phyloP scores from a whole-genome alignment of 2,797 vertebrate species.

The Xenopus petersii region DNA sequence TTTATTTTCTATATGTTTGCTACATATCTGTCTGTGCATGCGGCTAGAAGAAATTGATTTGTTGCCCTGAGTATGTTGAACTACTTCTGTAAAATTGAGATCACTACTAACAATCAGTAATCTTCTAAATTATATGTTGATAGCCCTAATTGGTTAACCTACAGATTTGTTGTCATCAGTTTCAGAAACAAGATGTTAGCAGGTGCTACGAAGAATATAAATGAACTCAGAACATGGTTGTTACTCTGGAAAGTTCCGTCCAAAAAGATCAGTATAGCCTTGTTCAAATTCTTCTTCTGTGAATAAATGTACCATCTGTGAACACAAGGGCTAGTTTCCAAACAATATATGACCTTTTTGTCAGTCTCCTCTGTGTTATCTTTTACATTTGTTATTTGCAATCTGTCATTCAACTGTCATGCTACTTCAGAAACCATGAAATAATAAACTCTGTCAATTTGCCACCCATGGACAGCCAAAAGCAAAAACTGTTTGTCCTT shows the following conservation, averaged over 20 bases:
- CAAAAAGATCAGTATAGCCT: constrained; percentile 14
- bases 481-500: constrained; percentile 49
- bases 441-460: constrained; percentile 49
- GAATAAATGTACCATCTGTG: constrained; percentile 10
- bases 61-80: too few species aligned
- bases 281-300: constrained; percentile 4
- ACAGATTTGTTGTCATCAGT: constrained; percentile 23
- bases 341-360: constrained; percentile 29
- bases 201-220: constrained; percentile 25
- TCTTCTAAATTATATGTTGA: constrained; percentile 11
- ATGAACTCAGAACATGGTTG: constrained; percentile 11
- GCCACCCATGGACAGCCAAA: constrained; percentile 49
- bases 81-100: too few species aligned
- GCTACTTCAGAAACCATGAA: constrained; percentile 36
- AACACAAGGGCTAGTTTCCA: constrained; percentile 20
- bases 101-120: neutral
- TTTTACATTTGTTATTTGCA: constrained; percentile 44
- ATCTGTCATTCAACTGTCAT: constrained; percentile 45
- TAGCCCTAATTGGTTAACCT: constrained; percentile 28
- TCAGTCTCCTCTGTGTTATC: constrained; percentile 36
- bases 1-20: too few species aligned
- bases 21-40: too few species aligned
- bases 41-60: too few species aligned
- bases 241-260: neutral
- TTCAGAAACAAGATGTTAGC: constrained; percentile 8